phyloP scores from a whole-genome alignment of 1,140 invertebrate species.

The Sitophilus oryzae region DNA sequence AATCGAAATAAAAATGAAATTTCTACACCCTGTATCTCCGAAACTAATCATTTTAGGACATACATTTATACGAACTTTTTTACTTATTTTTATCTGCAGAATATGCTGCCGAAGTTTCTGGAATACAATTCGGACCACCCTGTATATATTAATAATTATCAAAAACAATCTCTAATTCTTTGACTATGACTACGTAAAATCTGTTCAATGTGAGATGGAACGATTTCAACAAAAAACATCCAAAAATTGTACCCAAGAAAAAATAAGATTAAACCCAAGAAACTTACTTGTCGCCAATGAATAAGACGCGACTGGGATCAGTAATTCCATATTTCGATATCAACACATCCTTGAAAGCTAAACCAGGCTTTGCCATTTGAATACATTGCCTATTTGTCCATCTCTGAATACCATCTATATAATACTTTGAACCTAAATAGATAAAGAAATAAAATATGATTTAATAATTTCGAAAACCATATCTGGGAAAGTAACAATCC shows the following conservation, averaged over 20 bases:
- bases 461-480: no score
- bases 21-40: no score
- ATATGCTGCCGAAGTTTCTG: no score
- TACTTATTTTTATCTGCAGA: no score
- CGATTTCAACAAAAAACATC: neutral
- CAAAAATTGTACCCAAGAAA: neutral
- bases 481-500: no score
- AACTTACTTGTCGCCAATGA: conserved; percentile 15
- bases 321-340: conserved; percentile 5
- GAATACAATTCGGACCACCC: neutral
- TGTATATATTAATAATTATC: neutral
- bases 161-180: neutral
- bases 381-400: conserved; percentile 2
- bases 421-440: conserved; percentile 13
- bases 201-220: neutral
- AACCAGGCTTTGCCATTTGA: conserved; percentile 10
- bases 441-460: no score
- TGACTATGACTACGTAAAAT: neutral
- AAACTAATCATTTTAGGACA: no score
- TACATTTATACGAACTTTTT: no score
- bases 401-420: conserved; percentile 8
- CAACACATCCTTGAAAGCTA: neutral
- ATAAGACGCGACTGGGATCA: conserved; percentile 1
- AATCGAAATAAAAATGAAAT: no score
- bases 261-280: neutral